Evolutionary conservation across 64 coral and sea anemone species (phyloP), one percentile per base, ranked within the genome.

Genomic region (Stylophora pistillata): DNA sequence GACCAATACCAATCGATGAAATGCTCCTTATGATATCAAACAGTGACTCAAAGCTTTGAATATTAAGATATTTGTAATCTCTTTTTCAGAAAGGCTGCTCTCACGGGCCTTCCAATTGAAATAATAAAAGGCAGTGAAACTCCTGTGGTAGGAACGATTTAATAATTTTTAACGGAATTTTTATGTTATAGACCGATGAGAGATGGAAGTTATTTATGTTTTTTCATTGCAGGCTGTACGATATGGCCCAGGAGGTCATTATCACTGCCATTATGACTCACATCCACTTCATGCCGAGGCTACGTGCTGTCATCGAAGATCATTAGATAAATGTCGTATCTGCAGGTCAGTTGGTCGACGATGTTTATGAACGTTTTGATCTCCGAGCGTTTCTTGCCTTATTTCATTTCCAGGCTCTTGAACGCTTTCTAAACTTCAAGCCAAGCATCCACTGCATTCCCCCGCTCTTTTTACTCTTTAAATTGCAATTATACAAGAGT

Each of bases 51-150:
- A 3, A 47, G 37, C 7, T 47, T 47, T n/a, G n/a, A n/a, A n/a
- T n/a, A n/a, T n/a, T n/a, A n/a, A n/a, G 15, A 9, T 59, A 21
- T n/a, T 54, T 34, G 66, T 55, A 21, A 20, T 29, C 60, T 82
- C 20, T 21, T 56, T 87, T 81, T 15, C 74, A 96, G 94, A 69
- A 96, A 96, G 78, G 87, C 94, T 14, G 87, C 80, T 1, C 73
- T 96, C 10, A 96, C 94, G 12, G 94, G 94, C 5, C 73, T 96
- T 74, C 91, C 94, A 75, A 53, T 93, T 27, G 91, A 96, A 90
- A 69, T 96, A 5, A 96, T 96, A 56, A 23, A 76, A 29, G 94
- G 91, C 70, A 96, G 94, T 37, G 94, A 96, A 58, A 89, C 94
- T 33, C 94, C 94, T 34, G 91, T 93, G 65, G 94, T 96, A 96